These are phyloP conservation scores for Heliothis virescens DNA, from an alignment of 1,140 invertebrate genomes.

Conservation along the genomic window DNA sequence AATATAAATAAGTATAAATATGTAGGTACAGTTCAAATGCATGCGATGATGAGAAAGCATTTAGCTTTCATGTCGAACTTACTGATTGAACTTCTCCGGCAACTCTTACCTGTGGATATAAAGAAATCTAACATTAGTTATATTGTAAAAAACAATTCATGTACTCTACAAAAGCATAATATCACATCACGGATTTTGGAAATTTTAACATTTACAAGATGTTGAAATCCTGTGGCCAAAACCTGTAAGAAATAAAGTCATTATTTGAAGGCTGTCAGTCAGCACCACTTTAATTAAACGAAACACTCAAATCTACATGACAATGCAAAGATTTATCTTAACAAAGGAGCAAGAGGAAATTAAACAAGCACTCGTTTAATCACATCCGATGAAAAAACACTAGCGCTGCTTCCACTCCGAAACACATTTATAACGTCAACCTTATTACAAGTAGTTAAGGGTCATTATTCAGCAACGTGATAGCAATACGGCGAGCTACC, in stretches of 20 bases:
- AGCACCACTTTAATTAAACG: slow-evolving; percentile 11
- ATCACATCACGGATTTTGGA: too few species aligned
- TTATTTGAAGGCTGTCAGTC: not conserved
- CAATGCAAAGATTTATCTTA: slow-evolving; percentile 33
- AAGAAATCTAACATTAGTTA: too few species aligned
- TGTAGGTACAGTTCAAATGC: too few species aligned
- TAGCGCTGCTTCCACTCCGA: not conserved
- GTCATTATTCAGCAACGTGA: slow-evolving; percentile 28
- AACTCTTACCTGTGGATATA: too few species aligned
- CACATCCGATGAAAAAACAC: slow-evolving; percentile 40
- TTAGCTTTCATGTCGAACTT: too few species aligned
- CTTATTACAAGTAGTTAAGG: slow-evolving; percentile 30
- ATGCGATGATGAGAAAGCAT: too few species aligned
- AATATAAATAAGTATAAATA: too few species aligned
- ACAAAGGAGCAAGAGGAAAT: slow-evolving; percentile 44
- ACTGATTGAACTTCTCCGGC: too few species aligned
- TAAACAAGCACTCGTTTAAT: slow-evolving; percentile 47
- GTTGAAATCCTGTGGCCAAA: not conserved
- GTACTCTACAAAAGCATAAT: too few species aligned
- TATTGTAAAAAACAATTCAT: too few species aligned
- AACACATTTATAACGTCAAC: not conserved
- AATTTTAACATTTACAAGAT: too few species aligned
- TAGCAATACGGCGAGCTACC: slow-evolving; percentile 14
- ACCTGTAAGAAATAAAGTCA: not conserved
- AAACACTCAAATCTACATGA: slow-evolving; percentile 19